Evolutionary conservation across 2,888 invertebrate genomes (phyloP), one percentile per base, ranked within the genome.

Genomic region (Lysandra coridon): DNA sequence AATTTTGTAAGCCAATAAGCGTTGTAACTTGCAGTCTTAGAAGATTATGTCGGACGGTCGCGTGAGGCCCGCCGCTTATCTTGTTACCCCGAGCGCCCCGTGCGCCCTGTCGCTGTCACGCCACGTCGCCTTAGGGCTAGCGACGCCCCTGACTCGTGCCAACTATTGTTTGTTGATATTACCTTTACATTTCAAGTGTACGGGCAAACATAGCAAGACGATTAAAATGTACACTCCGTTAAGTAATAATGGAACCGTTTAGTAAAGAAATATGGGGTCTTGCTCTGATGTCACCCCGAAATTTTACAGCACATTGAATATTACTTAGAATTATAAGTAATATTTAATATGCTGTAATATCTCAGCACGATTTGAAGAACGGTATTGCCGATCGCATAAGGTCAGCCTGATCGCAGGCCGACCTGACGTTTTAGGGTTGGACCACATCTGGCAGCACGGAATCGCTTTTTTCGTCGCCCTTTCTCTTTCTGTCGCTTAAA

Each of bases 11-110:
- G 74, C 74, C 62, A 74, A 74, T 79, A 73, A 73, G 40, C 78
- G 60, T 17, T 30, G 79, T 80, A 82, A 80, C 81, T 80, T 80
- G 81, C 78, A 81, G 85, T 85, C 84, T 82, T 80, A 85, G 84
- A 86, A 85, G 86, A 88, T 89, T 88, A 88, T 80, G 83, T 84
- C 79, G 82, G 87, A 86, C 81, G 82, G 83, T 83, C 81, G 83
- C 83, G 83, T 82, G 82, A 81, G 80, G 53, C 79, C 83, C 84
- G 85, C 85, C 86, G 88, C 90, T 91, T 91, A 91, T 91, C 91
- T 89, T 89, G 90, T 91, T 89, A 89, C 88, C 82, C 86, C 86
- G 88, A 88, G 88, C 88, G 89, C 88, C 82, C 86, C 86, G 88
- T 88, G 88, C 88, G 89, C 88, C 82, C 86, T 87, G 88, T 88